Evolutionary conservation across 2,888 invertebrate genomes (phyloP).

Genomic region (Eilema caniola): DNA sequence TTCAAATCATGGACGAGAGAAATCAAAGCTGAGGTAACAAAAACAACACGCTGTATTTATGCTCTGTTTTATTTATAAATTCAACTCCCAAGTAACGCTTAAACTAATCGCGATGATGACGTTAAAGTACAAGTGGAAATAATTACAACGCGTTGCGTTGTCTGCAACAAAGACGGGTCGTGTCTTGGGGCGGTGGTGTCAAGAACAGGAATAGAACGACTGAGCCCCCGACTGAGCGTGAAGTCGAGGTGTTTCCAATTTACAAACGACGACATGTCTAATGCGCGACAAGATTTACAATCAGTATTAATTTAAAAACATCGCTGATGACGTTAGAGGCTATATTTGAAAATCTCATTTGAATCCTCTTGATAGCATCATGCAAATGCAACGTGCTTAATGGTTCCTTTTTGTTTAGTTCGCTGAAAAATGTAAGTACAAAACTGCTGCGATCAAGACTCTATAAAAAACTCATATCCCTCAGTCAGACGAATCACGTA

Average conservation of each 20-base stretch:
- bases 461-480: constrained; percentile 70
- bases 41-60: constrained; percentile 36
- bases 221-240: constrained; percentile 65
- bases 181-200: constrained; percentile 71
- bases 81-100: constrained; percentile 44
- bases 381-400: constrained; percentile 32
- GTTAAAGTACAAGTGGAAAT: constrained; percentile 74
- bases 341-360: constrained; percentile 70
- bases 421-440: constrained; percentile 39
- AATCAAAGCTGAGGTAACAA: constrained; percentile 39
- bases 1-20: constrained; percentile 41
- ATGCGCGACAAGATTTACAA: constrained; percentile 79
- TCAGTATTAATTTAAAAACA: constrained; percentile 79
- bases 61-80: constrained; percentile 27
- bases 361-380: constrained; percentile 47
- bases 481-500: constrained; percentile 75
- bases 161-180: constrained; percentile 74
- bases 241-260: constrained; percentile 80
- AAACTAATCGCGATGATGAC: constrained; percentile 66
- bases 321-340: constrained; percentile 71
- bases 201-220: constrained; percentile 79
- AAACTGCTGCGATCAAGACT: constrained; percentile 48
- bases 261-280: constrained; percentile 66
- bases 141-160: constrained; percentile 77
- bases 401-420: constrained; percentile 27